These are phyloP conservation scores for Pandemis corylana DNA, from an alignment of 2,888 invertebrate genomes.

Conservation along the genomic window DNA sequence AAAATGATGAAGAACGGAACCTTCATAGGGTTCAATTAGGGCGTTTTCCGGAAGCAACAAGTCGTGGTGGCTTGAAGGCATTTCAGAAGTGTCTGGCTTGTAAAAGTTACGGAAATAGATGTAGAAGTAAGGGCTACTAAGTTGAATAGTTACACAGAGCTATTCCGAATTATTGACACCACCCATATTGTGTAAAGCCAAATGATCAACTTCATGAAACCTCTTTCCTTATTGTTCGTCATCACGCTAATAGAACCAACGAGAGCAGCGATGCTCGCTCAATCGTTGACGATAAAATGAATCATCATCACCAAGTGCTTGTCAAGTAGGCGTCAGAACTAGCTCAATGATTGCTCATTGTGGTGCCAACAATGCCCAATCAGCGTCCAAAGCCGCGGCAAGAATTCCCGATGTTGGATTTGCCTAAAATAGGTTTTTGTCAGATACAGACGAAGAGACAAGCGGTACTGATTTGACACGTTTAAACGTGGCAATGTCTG, in stretches of 20 bases:
- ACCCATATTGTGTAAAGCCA: neutral
- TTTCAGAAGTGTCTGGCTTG: too few species aligned
- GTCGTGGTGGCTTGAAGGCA: too few species aligned
- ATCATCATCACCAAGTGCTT: slow-evolving; percentile 35
- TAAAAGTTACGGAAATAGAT: too few species aligned
- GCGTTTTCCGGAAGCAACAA: too few species aligned
- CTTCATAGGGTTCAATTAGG: too few species aligned
- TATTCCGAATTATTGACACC: neutral
- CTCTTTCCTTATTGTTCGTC: slow-evolving; percentile 9
- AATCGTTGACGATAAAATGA: slow-evolving; percentile 32
- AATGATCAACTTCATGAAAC: neutral
- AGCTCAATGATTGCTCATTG: slow-evolving; percentile 76
- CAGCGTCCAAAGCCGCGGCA: slow-evolving; percentile 60
- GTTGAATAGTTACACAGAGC: too few species aligned
- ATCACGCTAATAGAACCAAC: slow-evolving; percentile 2
- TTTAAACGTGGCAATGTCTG: slow-evolving; percentile 15
- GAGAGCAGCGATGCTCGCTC: slow-evolving; percentile 6
- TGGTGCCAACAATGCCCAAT: slow-evolving; percentile 74
- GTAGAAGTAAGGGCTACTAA: too few species aligned
- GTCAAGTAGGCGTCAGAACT: slow-evolving; percentile 62
- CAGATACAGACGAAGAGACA: slow-evolving; percentile 25
- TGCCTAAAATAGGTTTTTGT: slow-evolving; percentile 51
- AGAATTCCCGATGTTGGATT: slow-evolving; percentile 57
- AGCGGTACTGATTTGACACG: slow-evolving; percentile 39
- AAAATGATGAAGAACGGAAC: too few species aligned